These are phyloP conservation scores for Ciconia nigra DNA, from an alignment of 2,797 vertebrate genomes.

Conservation along the genomic window DNA sequence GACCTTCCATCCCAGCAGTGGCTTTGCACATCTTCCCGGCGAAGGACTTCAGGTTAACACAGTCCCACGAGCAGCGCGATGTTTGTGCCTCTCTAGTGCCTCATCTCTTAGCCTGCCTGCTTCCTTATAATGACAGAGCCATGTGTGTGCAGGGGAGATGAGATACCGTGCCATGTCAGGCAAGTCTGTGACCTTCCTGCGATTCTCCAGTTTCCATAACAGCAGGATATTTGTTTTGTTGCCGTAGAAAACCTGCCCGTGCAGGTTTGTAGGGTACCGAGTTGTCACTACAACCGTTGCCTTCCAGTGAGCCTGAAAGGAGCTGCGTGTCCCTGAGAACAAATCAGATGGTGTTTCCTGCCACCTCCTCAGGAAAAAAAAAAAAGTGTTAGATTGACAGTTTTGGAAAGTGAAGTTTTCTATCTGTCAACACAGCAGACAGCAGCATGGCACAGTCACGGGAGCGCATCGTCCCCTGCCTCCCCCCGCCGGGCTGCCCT, in stretches of 20 bases:
- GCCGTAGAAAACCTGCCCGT: background rate
- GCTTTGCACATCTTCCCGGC: background rate
- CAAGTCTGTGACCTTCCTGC: background rate
- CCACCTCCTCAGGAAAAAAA: background rate
- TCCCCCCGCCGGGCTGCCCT: background rate
- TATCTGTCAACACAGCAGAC: background rate
- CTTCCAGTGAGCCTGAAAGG: background rate
- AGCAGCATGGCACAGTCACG: background rate
- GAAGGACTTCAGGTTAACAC: background rate
- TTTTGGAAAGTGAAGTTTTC: background rate
- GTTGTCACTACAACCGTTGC: background rate
- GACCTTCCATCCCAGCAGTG: background rate
- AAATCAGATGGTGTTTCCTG: conserved; percentile 5
- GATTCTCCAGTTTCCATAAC: background rate
- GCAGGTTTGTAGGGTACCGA: background rate
- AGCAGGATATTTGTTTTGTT: background rate
- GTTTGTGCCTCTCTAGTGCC: background rate
- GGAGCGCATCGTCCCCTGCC: background rate
- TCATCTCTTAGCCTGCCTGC: background rate
- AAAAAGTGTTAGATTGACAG: background rate
- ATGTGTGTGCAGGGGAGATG: background rate
- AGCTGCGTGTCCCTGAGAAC: background rate
- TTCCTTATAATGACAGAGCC: background rate
- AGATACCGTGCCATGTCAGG: background rate
- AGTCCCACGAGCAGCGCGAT: rapidly evolving